These are phyloP conservation scores for Antechinus stuartii DNA, from an alignment of 2,113 vertebrate species.

Conservation along the genomic window DNA sequence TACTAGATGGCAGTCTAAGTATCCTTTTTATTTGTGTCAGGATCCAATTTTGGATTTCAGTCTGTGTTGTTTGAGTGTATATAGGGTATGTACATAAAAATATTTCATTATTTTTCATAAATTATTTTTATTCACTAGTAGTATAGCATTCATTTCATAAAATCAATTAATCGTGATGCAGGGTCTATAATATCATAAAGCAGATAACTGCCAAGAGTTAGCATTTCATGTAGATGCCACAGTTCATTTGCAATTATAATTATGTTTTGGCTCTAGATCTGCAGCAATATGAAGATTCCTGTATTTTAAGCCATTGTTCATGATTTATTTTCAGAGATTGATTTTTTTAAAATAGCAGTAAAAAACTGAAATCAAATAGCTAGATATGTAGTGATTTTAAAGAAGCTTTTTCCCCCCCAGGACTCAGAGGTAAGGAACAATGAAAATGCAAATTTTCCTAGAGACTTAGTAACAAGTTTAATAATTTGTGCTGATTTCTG, in stretches of 20 bases:
- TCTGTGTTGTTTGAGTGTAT: neutral
- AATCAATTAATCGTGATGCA: conserved; percentile 16
- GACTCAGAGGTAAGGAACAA: neutral
- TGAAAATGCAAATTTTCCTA: neutral
- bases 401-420: neutral
- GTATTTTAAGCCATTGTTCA: conserved; percentile 1
- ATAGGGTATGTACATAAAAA: neutral
- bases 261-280: neutral
- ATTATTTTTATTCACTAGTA: conserved; percentile 25
- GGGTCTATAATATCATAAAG: conserved; percentile 32
- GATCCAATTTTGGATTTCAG: conserved; percentile 46
- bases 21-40: conserved; percentile 70
- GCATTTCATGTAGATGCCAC: conserved; percentile 25
- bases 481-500: neutral
- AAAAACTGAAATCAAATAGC: neutral
- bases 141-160: conserved; percentile 27
- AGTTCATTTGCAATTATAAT: conserved; percentile 3
- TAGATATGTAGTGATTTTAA: neutral
- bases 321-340: neutral
- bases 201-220: neutral
- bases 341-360: conserved; percentile 21
- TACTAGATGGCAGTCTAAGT: conserved; percentile 81
- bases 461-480: neutral
- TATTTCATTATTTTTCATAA: conserved; percentile 44
- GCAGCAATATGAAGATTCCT: neutral